A percentile compares a stretch with the other conserved stretches of the same genome.
Conservation (phyloP, 2,797 vertebrate species). For the Cossypha polioptera region DNA sequence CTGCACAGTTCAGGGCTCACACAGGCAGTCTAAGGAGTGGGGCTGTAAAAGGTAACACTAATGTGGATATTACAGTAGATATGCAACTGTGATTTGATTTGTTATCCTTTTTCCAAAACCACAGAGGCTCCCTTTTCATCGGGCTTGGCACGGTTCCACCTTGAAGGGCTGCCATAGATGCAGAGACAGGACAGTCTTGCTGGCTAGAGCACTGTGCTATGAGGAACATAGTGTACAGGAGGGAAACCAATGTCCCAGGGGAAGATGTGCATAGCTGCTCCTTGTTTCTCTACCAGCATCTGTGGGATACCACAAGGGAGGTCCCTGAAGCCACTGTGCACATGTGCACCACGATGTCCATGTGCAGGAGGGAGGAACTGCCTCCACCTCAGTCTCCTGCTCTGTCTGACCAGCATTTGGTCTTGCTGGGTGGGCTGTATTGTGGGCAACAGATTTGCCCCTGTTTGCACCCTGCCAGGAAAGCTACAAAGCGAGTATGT, state of each 20-base stretch:
- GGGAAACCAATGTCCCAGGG: not conserved
- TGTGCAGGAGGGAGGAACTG: not conserved
- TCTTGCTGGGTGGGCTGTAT: not conserved
- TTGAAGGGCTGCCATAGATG: not conserved
- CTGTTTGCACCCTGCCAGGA: not conserved
- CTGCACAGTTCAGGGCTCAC: not conserved
- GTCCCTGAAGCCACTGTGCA: not conserved
- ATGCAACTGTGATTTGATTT: not conserved
- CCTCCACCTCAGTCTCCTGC: not conserved
- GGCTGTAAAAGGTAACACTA: not conserved
- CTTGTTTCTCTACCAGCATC: not conserved
- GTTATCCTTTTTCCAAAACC: not conserved
- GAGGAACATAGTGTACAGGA: not conserved
- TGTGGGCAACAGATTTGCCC: not conserved
- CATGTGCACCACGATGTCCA: fast-evolving
- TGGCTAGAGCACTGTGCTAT: not conserved
- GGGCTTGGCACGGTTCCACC: not conserved
- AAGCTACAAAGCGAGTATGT: not conserved
- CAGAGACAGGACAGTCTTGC: not conserved
- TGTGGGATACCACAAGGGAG: not conserved
- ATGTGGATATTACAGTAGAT: not conserved
- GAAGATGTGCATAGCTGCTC: not conserved
- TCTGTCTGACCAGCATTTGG: not conserved
- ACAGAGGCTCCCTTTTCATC: not conserved
- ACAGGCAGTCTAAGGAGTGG: not conserved